Evolutionary conservation across 1,140 invertebrate genomes (phyloP), one percentile per base, ranked within the genome.

Genomic region (Rhyzopertha dominica): DNA sequence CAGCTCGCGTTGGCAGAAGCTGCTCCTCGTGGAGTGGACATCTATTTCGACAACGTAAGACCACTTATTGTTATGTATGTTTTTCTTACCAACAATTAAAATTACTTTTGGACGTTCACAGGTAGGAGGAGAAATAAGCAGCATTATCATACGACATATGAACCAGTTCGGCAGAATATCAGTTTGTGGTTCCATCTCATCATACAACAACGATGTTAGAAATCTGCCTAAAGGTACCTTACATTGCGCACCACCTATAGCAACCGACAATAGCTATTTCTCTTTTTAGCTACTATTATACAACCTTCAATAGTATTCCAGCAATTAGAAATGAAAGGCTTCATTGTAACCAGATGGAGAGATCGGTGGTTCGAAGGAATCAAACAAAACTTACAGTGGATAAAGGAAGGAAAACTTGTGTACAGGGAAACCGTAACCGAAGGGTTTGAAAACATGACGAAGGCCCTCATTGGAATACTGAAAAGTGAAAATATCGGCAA

Each of bases 41-140:
- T 77, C 46, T 84, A 83, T 53, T 84, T 84, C 65, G 82, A 84
- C 54, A 84, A 84, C 64, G 82, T 83, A 68, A n/a, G n/a, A n/a
- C n/a, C n/a, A n/a, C n/a, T n/a, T n/a, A n/a, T n/a, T n/a, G n/a
- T n/a, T n/a, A n/a, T n/a, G n/a, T n/a, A n/a, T n/a, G n/a, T n/a
- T n/a, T n/a, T n/a, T n/a, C n/a, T n/a, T n/a, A n/a, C n/a, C n/a
- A n/a, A n/a, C n/a, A n/a, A n/a, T n/a, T n/a, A n/a, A n/a, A n/a
- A n/a, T n/a, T n/a, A n/a, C n/a, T n/a, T n/a, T n/a, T n/a, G n/a
- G n/a, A n/a, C n/a, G n/a, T n/a, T n/a, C n/a, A n/a, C n/a, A n/a
- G n/a, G n/a, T n/a, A 16, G 81, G 81, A 20, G 80, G 80, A 17
- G 73, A 79, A 53, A 75, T 81, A 24, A 78, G 77, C 41, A 72